phyloP scores from a whole-genome alignment of 1,140 invertebrate genomes.

The Spodoptera frugiperda region DNA sequence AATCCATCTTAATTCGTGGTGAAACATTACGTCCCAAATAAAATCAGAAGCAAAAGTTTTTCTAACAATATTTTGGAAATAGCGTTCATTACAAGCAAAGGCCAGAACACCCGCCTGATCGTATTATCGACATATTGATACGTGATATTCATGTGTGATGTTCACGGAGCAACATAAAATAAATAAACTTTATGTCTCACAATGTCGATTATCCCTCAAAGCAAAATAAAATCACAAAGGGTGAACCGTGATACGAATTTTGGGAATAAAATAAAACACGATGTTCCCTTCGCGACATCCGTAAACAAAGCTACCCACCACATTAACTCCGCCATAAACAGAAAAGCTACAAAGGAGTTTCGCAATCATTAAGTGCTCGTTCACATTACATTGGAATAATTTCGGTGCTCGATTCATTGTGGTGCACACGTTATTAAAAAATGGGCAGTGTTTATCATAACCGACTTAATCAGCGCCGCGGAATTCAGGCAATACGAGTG shows the following conservation, averaged over 20 bases:
- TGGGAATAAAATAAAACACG: conserved; percentile 20
- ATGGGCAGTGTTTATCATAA: conserved; percentile 71
- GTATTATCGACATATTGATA: conserved; percentile 14
- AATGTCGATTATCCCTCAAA: conserved; percentile 21
- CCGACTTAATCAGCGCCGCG: conserved; percentile 71
- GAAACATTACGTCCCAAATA: conserved; percentile 15
- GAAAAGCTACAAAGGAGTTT: conserved; percentile 27
- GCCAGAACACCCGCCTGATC: conserved; percentile 3
- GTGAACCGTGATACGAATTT: conserved; percentile 10
- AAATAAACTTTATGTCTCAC: conserved; percentile 34
- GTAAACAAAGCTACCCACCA: conserved; percentile 17
- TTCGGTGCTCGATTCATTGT: conserved; percentile 44
- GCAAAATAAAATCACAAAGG: conserved; percentile 23
- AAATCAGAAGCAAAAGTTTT: conserved; percentile 12
- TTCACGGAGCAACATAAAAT: conserved; percentile 17
- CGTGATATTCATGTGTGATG: background rate
- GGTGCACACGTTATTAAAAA: conserved; percentile 52
- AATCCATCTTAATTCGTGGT: conserved; percentile 19
- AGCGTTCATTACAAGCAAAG: background rate
- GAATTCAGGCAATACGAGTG: conserved; percentile 73
- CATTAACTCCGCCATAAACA: conserved; percentile 19
- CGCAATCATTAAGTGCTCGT: conserved; percentile 13
- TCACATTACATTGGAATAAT: conserved; percentile 34
- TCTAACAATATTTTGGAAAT: conserved; percentile 11
- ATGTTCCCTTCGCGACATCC: background rate